These are phyloP conservation scores for Podarcis cretensis DNA, from an alignment of 2,113 vertebrate genomes.

Conservation along the genomic window DNA sequence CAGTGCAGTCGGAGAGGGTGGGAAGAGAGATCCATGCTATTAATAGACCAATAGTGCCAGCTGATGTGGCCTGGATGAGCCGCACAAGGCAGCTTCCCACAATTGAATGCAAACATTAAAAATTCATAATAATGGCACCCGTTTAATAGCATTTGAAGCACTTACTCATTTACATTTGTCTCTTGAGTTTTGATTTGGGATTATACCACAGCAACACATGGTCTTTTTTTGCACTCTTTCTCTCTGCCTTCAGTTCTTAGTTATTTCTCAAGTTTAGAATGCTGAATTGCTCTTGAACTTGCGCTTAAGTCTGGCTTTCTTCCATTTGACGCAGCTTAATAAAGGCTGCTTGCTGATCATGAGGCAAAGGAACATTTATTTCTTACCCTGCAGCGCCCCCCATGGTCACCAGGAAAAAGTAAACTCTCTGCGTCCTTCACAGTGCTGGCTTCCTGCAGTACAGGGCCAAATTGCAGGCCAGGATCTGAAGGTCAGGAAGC, in stretches of 20 bases:
- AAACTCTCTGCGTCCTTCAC: background rate
- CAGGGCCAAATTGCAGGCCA: background rate
- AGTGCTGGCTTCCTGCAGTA: background rate
- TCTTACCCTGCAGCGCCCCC: constrained; percentile 69
- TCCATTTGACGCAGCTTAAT: constrained; percentile 37
- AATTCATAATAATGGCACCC: constrained; percentile 13
- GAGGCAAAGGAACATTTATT: constrained; percentile 12
- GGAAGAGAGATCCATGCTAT: background rate
- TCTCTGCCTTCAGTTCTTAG: background rate
- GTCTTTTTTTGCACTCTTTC: background rate
- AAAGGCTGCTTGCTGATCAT: background rate
- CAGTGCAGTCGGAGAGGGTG: too few species aligned
- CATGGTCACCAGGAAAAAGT: constrained; percentile 43
- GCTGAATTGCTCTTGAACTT: constrained; percentile 43
- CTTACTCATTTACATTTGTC: background rate
- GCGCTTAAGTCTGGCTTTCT: constrained; percentile 51
- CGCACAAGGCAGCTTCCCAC: constrained; percentile 6
- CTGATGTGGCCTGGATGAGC: background rate
- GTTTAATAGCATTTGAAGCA: constrained; percentile 24
- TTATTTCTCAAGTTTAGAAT: constrained; percentile 36
- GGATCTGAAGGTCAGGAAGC: background rate
- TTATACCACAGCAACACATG: background rate
- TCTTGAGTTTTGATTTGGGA: constrained; percentile 17
- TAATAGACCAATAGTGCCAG: background rate
- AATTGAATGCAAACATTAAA: constrained; percentile 22